Base-by-base conservation (phyloP, 2,888 invertebrate genomes). In the Diachrysia chrysitis region DNA sequence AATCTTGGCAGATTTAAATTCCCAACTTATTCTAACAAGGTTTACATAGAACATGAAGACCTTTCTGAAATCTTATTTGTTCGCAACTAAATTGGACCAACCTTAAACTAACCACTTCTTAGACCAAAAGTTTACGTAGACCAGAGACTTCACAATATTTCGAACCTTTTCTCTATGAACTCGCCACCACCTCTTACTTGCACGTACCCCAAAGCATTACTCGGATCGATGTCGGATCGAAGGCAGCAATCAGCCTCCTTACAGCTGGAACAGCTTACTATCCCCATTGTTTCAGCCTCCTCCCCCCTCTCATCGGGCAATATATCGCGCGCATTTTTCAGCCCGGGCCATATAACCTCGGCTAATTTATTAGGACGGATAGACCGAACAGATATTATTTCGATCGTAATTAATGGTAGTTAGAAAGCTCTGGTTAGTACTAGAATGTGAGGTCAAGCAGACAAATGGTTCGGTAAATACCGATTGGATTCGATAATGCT, bases 181-280 rank as follows among this genome's bases (percentile, higher is more conserved):
- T 9, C 78, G 78, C 74, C 54, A 7, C 12, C 37, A n/a, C 51
- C 17, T 54, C 17, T 60, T 23, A 46, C 63, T 71, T 29, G 16
- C 14, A 16, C 57, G 57, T 46, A 7, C 0, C 35, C 25, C 70
- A 82, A 77, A 77, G 77, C 85, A 87, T 89, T 89, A 89, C 85
- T 73, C 73, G 87, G 91, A 92, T 93, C 92, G 92, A 92, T 90
- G 92, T 92, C 91, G 88, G 90, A 92, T 92, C 90, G 92, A 90
- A 91, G 83, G 80, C 73, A 79, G 89, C 89, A 90, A 91, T 92
- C 92, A 90, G 85, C 81, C 79, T 69, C 65, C 87, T 90, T 87
- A 85, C 88, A 84, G 82, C 85, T 84, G 82, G 83, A 86, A 87
- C 74, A 75, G 75, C 86, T 82, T 74, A 82, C 82, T 78, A 80